These are phyloP conservation scores for Agonum fuliginosum DNA, from an alignment of 2,888 invertebrate species.

Conservation along the genomic window DNA sequence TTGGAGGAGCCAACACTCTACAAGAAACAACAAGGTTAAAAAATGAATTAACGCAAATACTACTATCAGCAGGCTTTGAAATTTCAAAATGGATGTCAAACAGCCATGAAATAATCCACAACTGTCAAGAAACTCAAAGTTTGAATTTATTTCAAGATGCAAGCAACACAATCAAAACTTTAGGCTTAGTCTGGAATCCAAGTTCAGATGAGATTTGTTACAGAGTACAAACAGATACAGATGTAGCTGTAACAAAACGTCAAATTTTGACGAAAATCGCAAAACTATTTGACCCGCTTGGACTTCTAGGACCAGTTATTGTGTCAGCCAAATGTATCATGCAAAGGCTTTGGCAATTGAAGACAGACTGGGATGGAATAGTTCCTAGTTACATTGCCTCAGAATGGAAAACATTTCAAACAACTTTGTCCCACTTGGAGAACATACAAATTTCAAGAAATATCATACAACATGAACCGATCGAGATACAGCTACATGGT, in stretches of 20 bases:
- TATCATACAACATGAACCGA: not conserved
- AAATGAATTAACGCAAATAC: not conserved
- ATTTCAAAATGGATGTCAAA: not conserved
- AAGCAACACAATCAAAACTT: not conserved
- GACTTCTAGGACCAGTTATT: not conserved
- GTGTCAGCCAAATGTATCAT: not conserved
- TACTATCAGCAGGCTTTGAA: not conserved
- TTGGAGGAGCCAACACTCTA: not conserved
- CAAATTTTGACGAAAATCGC: not conserved
- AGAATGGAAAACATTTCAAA: slow-evolving; percentile 1
- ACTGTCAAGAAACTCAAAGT: not conserved
- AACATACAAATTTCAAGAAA: not conserved
- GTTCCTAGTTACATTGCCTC: not conserved
- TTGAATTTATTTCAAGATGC: not conserved
- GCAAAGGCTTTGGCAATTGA: not conserved
- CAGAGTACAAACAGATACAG: not conserved
- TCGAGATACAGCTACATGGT: not conserved
- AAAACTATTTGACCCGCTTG: no score
- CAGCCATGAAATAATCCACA: not conserved
- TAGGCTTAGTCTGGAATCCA: not conserved
- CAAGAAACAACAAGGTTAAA: not conserved
- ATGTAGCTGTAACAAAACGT: not conserved
- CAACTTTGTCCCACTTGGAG: not conserved
- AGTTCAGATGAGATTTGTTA: not conserved
- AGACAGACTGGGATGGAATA: not conserved